These are phyloP conservation scores for Amphipyra tragopoginis DNA, from an alignment of 2,888 invertebrate genomes.

Conservation along the genomic window DNA sequence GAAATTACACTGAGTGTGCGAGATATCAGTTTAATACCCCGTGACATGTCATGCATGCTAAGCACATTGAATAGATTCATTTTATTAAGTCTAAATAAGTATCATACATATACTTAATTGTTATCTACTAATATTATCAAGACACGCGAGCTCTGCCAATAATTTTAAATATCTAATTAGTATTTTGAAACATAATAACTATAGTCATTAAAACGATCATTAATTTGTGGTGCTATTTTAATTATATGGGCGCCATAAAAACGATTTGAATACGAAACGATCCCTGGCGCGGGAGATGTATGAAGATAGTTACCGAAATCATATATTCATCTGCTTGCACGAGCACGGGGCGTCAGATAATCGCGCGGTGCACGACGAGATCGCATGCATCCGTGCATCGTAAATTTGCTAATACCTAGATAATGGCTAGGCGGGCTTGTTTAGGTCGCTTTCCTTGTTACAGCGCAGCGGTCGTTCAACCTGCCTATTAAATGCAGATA, in stretches of 20 bases:
- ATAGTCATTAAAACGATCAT: too few relatives aligned
- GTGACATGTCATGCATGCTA: conserved; percentile 14
- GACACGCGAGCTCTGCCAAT: too few relatives aligned
- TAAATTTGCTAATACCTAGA: conserved; percentile 79
- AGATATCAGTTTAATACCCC: conserved; percentile 5
- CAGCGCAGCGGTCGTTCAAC: conserved; percentile 77
- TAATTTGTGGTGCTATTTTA: neutral
- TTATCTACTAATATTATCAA: too few relatives aligned
- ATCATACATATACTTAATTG: too few relatives aligned
- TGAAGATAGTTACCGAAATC: conserved; percentile 17
- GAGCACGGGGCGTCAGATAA: conserved; percentile 8
- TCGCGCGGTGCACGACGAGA: conserved; percentile 27
- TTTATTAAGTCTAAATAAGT: conserved; percentile 18
- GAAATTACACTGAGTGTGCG: conserved; percentile 1
- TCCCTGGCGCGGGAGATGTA: neutral
- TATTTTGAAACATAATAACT: too few relatives aligned
- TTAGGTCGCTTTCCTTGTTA: conserved; percentile 73
- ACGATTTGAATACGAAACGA: conserved; percentile 5
- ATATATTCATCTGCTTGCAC: conserved; percentile 4
- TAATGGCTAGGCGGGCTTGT: conserved; percentile 72
- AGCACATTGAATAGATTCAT: conserved; percentile 21
- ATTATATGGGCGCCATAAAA: conserved; percentile 7
- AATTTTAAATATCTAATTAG: too few relatives aligned
- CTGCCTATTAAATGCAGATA: conserved; percentile 51
- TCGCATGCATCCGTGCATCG: conserved; percentile 71